phyloP scores from a whole-genome alignment of 1,140 invertebrate genomes.

The Eueides isabella region DNA sequence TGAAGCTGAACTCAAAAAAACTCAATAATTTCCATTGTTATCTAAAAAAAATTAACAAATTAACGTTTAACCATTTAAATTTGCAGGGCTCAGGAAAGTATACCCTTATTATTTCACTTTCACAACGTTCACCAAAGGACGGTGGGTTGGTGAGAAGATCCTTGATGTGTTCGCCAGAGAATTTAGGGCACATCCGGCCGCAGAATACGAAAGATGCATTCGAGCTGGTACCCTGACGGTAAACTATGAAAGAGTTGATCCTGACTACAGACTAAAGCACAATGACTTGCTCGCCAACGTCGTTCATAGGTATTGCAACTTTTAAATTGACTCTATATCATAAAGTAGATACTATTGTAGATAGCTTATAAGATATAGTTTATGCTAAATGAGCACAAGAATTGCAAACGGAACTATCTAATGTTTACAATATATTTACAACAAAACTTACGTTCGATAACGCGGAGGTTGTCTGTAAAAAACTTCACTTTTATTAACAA shows the following conservation, averaged over 20 bases:
- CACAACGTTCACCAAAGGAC: constrained; percentile 97
- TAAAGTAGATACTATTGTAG: constrained; percentile 46
- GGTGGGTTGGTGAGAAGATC: constrained; percentile 98
- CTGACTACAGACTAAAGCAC: constrained; percentile 96
- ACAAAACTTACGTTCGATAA: constrained; percentile 15
- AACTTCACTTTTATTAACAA: constrained; percentile 31
- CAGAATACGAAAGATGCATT: constrained; percentile 96
- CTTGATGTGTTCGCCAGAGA: constrained; percentile 97
- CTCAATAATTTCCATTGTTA: neutral
- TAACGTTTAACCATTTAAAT: constrained; percentile 25
- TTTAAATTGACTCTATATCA: constrained; percentile 13
- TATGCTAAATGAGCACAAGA: constrained; percentile 41
- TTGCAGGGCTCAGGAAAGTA: constrained; percentile 96
- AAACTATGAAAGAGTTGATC: constrained; percentile 96
- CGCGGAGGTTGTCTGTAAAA: neutral
- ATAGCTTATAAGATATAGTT: constrained; percentile 47
- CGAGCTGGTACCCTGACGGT: constrained; percentile 95
- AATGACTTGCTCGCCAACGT: constrained; percentile 97
- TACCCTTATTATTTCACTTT: constrained; percentile 99
- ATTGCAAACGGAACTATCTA: constrained; percentile 16
- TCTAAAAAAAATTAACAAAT: neutral
- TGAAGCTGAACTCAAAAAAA: too few relatives aligned
- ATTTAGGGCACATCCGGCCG: constrained; percentile 95
- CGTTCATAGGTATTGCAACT: constrained; percentile 91
- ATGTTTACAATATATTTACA: constrained; percentile 29